Evolutionary conservation across 1,140 invertebrate species (phyloP).

Genomic region (Hydropsyche tenuis): DNA sequence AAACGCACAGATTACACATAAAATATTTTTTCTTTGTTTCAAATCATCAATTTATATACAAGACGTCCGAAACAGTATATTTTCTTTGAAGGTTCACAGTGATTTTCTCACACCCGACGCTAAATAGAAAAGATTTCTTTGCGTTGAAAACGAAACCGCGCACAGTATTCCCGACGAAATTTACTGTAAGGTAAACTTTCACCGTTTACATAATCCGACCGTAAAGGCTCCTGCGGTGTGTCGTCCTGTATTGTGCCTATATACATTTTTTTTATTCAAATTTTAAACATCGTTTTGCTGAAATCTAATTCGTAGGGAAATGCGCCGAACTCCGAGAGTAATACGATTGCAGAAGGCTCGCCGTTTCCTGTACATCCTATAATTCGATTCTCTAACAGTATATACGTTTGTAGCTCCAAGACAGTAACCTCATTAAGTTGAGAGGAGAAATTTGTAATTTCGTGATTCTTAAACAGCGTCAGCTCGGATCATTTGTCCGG

Average conservation of each 20-base stretch:
- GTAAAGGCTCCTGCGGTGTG: neutral
- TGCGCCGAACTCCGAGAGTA: too few relatives aligned
- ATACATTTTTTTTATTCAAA: neutral
- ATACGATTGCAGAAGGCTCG: too few relatives aligned
- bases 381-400: neutral
- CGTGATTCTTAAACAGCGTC: neutral
- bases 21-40: too few relatives aligned
- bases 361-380: too few relatives aligned
- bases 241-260: neutral
- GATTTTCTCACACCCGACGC: too few relatives aligned
- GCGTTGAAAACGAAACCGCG: conserved; percentile 1
- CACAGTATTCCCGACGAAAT: neutral
- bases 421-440: neutral
- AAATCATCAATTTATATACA: too few relatives aligned
- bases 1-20: neutral
- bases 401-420: neutral
- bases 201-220: conserved; percentile 6
- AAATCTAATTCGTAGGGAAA: neutral
- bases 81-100: too few relatives aligned
- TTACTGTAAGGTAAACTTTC: conserved; percentile 12
- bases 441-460: neutral
- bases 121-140: neutral
- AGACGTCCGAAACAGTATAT: too few relatives aligned
- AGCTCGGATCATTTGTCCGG: conserved; percentile 10
- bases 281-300: neutral